Percentiles rank a stretch among this genome's conserved stretches.
phyloP scores from a whole-genome alignment of 2,113 vertebrate genomes.

The Larimichthys polyactis region DNA sequence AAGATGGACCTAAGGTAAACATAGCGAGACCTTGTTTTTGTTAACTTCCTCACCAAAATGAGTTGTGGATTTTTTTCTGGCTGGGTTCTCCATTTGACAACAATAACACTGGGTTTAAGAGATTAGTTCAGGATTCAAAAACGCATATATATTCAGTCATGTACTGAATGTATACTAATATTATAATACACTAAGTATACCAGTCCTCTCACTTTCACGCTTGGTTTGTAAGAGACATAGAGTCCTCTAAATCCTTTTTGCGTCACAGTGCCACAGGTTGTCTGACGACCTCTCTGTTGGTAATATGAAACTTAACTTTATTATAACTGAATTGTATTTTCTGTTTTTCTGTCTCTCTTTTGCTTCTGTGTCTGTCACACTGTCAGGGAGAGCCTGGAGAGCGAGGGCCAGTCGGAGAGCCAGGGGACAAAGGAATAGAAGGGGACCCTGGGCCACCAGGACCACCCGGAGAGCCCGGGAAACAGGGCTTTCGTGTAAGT shows the following conservation, averaged over 20 bases:
- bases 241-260: background rate
- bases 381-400: constrained; percentile 91
- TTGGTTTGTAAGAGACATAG: too few species aligned
- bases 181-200: background rate
- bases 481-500: constrained; percentile 90
- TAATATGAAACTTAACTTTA: background rate
- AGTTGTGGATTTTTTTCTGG: background rate
- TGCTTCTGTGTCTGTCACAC: background rate
- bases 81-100: background rate
- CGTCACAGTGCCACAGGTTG: background rate
- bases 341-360: background rate
- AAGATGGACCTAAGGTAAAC: constrained; percentile 94
- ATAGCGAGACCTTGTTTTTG: background rate
- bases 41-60: background rate
- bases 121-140: too few species aligned
- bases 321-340: background rate
- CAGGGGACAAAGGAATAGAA: constrained; percentile 89
- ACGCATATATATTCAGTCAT: too few species aligned
- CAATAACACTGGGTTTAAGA: background rate
- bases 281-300: background rate
- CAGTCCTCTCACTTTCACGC: too few species aligned
- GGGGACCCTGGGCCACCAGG: constrained; percentile 88
- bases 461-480: constrained; percentile 85
- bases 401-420: constrained; percentile 87
- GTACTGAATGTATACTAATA: background rate